Percentiles rank a stretch among this genome's conserved stretches.
These are phyloP conservation scores for Leucoraja ocellata DNA, from an alignment of 2,797 vertebrate species.

Conservation along the genomic window DNA sequence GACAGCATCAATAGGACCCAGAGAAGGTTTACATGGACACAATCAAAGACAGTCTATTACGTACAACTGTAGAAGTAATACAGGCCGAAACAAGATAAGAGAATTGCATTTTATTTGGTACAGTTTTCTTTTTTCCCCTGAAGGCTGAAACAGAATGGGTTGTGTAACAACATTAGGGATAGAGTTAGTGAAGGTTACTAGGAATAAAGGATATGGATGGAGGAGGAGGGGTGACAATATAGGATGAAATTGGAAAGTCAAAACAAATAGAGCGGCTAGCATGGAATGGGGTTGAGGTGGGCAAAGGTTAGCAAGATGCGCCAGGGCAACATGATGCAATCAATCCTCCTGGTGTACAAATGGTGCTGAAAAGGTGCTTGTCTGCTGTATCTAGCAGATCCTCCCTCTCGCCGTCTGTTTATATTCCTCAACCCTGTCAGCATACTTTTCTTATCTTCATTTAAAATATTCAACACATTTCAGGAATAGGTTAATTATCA, in stretches of 20 bases:
- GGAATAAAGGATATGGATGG: not conserved
- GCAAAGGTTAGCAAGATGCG: not conserved
- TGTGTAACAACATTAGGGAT: not conserved
- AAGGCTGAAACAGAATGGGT: not conserved
- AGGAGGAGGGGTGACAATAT: not conserved
- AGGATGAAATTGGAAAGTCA: not conserved
- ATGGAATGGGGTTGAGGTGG: not conserved
- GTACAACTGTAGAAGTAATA: not conserved
- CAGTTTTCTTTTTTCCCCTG: too few species aligned
- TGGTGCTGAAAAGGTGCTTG: not conserved
- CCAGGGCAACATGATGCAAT: too few species aligned
- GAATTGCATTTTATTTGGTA: too few species aligned
- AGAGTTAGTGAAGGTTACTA: too few species aligned
- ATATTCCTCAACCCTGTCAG: not conserved
- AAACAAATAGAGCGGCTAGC: too few species aligned
- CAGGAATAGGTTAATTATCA: not conserved
- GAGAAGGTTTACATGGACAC: not conserved
- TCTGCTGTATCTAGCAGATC: not conserved
- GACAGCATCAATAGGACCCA: not conserved
- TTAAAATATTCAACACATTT: not conserved
- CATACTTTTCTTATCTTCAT: not conserved
- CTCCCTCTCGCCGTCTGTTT: not conserved
- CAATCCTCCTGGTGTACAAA: not conserved
- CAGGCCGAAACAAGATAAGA: too few species aligned
- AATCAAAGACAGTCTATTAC: not conserved